Base-by-base conservation (phyloP, 1,140 invertebrate genomes). In the Lepidotrigona ventralis region DNA sequence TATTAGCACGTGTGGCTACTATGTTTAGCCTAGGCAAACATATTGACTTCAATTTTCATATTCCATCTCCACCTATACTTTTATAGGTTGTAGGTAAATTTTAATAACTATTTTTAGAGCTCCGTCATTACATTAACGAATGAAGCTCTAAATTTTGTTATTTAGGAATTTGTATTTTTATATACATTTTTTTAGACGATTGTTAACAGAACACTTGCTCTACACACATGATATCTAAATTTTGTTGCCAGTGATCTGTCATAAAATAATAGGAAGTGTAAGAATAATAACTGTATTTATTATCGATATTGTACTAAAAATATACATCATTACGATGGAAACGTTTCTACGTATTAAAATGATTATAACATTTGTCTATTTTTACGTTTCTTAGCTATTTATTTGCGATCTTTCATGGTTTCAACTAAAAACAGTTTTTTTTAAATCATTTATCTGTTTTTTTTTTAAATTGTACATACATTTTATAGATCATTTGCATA, bases 91-190 rank as follows among this genome's bases (percentile, higher is more conserved):
- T 79, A 86, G 73, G 71, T 83, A 76, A 88, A 90, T 91, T 92
- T 87, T 85, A 87, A 91, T 88, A 90, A 85, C 73, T 72, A 56
- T 83, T 88, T 85, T 83, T 60, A 79, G 86, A 90, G 88, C 68
- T 88, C 58, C 68, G 64, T 91, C 86, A 89, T 90, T 90, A 87
- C 85, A 86, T 88, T 86, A 88, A 90, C 73, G 83, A 83, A 58
- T 66, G 81, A 84, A 60, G 68, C 81, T 86, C 73, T 77, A 74
- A 70, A 76, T 77, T 76, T 87, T 54, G 83, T 90, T 87, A 86
- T 88, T 89, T 88, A 84, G 86, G 87, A 85, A 91, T 89, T 60
- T 91, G 89, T 90, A 84, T 88, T 90, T 86, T 88, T 91, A 86
- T 86, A 85, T 70, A 74, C 85, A 77, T 90, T 86, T 90, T 46